A percentile compares a stretch with the other conserved stretches of the same genome.
Evolutionary conservation across 2,888 invertebrate genomes (phyloP).

Genomic region (Hypena proboscidalis): DNA sequence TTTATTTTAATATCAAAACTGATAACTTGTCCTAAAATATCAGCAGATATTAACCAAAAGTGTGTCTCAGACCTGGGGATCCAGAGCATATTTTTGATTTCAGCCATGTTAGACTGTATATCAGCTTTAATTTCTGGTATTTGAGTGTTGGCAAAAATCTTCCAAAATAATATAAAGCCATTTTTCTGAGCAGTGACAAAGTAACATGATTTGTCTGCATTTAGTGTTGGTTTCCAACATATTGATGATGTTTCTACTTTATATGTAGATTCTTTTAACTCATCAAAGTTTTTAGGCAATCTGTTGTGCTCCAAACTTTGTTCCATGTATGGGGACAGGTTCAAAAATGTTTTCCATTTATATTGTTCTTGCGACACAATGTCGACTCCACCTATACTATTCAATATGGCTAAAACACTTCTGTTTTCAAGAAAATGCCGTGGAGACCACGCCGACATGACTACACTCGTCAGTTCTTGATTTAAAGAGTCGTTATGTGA

Average conservation of each 20-base stretch:
- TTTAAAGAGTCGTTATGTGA: constrained; percentile 62
- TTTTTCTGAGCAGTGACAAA: constrained; percentile 72
- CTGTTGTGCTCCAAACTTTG: constrained; percentile 32
- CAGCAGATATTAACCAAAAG: constrained; percentile 57
- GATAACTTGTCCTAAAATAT: constrained; percentile 59
- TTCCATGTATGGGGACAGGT: constrained; percentile 54
- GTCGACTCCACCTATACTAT: constrained; percentile 68
- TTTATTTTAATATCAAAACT: constrained; percentile 49
- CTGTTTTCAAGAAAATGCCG: constrained; percentile 47
- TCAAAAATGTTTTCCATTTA: constrained; percentile 52
- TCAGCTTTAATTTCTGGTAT: constrained; percentile 41
- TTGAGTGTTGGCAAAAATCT: constrained; percentile 36
- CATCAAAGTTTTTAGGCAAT: constrained; percentile 41
- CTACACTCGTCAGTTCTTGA: constrained; percentile 57
- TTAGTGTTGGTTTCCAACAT: constrained; percentile 60
- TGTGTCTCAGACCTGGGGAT: constrained; percentile 43
- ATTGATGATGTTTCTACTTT: constrained; percentile 57
- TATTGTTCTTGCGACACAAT: constrained; percentile 47
- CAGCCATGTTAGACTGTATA: constrained; percentile 44
- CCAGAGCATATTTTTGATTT: constrained; percentile 61
- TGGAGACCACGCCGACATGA: constrained; percentile 66
- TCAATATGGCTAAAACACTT: constrained; percentile 61
- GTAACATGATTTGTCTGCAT: constrained; percentile 53
- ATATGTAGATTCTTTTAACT: constrained; percentile 55
- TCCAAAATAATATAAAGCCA: constrained; percentile 64